Conservation (phyloP, 2,113 vertebrate genomes). For the Orthonyx spaldingii region DNA sequence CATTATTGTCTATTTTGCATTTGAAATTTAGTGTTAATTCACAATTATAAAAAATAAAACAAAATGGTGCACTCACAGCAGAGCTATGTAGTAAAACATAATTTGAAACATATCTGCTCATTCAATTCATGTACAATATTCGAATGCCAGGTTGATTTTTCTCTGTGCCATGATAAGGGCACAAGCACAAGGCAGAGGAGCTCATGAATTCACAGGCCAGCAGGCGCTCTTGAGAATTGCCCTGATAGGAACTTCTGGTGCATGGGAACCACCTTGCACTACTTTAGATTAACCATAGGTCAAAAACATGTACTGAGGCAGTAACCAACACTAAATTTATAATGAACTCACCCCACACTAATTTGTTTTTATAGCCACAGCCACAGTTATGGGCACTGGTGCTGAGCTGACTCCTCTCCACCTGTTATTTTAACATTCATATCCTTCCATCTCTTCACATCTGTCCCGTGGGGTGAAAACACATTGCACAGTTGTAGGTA, state of each 20-base stretch:
- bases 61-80: fast-evolving
- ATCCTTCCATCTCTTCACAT: neutral
- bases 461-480: neutral
- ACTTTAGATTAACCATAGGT: neutral
- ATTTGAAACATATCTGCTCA: neutral
- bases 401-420: neutral
- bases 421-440: neutral
- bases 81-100: neutral
- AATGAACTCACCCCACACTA: neutral
- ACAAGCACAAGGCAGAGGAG: neutral
- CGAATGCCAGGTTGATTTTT: neutral
- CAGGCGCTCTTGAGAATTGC: neutral
- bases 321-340: neutral
- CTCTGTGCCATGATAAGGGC: neutral
- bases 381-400: neutral
- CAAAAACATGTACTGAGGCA: neutral
- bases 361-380: neutral
- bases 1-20: neutral
- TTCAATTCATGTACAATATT: neutral
- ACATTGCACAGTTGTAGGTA: neutral
- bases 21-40: neutral
- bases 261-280: neutral
- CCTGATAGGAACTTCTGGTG: neutral
- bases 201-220: neutral
- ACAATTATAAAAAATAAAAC: neutral